Base-by-base conservation (phyloP, 2,797 vertebrate species). In the Ambastaia sidthimunki region DNA sequence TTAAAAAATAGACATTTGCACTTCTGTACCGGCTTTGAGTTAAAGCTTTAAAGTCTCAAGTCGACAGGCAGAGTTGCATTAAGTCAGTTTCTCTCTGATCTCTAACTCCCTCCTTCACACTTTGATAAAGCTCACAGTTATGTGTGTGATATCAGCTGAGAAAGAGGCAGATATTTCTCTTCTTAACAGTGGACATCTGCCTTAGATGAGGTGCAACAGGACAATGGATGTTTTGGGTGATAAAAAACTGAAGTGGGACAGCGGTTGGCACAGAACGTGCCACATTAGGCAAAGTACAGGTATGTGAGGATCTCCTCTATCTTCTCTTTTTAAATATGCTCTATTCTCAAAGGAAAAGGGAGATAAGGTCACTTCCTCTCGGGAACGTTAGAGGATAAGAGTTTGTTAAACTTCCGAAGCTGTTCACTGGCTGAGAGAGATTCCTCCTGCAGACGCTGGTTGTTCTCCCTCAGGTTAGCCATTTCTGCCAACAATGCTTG, bases 371-470 rank as follows among this genome's bases (percentile, higher is more conserved):
- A 78, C 87, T 93, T 92, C 87, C 94, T 76, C 71, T 93, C 92
- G 50, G 88, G 87, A 0, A 85, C 63, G 80, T 31, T 25, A 21
- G 90, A 89, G 50, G 91, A 93, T 55, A 97, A 95, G 75, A 97
- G 90, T 81, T 92, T 80, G 0, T 92, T 95, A 68, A 98, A 97
- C 89, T 95, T 94, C 76, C 94, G 94, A 44, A 98, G 95, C 91
- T 97, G 96, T 87, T 96, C 92, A 0, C 93, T 96, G 85, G 96
- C 95, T 0, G 94, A 93, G 11, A 89, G 88, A 0, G 96, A 97
- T 81, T 98, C 96, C 85, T 94, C 94, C 88, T 97, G 97, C 65
- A 98, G 82, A 0, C 96, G 94, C 88, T 96, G 96, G 91, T 97
- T 98, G 86, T 97, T 98, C 76, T 96, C 89, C 3, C 96, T 88